Evolutionary conservation across 1,140 invertebrate species (phyloP), one percentile per base, ranked within the genome.

Genomic region (Temnothorax longispinosus): DNA sequence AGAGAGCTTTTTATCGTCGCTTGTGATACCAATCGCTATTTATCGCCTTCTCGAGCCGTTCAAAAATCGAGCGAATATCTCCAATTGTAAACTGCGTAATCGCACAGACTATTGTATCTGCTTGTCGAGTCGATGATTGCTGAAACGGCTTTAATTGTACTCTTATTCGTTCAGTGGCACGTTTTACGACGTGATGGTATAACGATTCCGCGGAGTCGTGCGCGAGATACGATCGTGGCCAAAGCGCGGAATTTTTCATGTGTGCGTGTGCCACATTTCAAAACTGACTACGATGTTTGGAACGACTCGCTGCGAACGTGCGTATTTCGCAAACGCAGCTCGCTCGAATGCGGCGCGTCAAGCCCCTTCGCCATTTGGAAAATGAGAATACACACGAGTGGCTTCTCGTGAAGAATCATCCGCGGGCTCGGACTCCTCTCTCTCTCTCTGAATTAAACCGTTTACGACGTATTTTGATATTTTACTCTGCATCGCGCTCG

Each of bases 181-280:
- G 27, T 71, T 64, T 69, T 13, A 52, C 13, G 62, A 67, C 35
- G 21, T 54, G 62, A 69, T 80, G 54, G 52, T 38, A n/a, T n/a
- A 35, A 67, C 60, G 76, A 47, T 65, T 50, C n/a, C 58, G 11
- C 21, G 6, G n/a, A 52, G 50, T 50, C 50, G 50, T 13, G 50
- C 13, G 50, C 50, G 50, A 47, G 47, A 47, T 47, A 47, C 47
- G 47, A 47, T 6, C 3, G 11, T 11, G 47, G 11, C 47, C 47
- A 10, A 13, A 13, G 47, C 11, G 47, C 47, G 10, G 47, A 47
- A 11, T 13, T 47, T 47, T 47, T 47, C 11, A 10, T 11, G 47
- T 13, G 44, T 44, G 44, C 62, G 27, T 65, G 76, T 69, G 62
- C 58, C 58, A 50, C 62, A 38, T 80, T 80, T 67, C 32, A 54